phyloP scores from a whole-genome alignment of 2,888 invertebrate genomes.

The Anarsia innoxiella region DNA sequence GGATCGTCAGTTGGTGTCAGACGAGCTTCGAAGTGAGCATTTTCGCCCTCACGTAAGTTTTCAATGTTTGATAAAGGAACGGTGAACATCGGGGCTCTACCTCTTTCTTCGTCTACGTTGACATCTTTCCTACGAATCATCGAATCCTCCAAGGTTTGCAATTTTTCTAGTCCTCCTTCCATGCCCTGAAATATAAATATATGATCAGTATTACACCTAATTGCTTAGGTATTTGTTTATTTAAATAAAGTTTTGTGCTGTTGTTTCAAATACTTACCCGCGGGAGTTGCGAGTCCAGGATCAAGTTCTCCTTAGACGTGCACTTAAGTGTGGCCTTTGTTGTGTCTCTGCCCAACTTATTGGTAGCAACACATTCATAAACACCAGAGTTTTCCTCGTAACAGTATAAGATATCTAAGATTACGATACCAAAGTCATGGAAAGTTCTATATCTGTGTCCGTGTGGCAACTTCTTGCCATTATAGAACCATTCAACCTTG shows the following conservation, averaged over 20 bases:
- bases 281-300: conserved; percentile 94
- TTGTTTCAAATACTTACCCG: conserved; percentile 83
- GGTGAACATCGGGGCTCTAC: conserved; percentile 93
- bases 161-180: conserved; percentile 95
- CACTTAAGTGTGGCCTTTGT: conserved; percentile 91
- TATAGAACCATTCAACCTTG: conserved; percentile 96
- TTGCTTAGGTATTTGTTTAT: not conserved
- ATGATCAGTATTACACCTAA: not conserved
- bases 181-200: conserved; percentile 78
- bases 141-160: conserved; percentile 93
- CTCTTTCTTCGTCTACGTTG: conserved; percentile 81
- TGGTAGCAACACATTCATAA: conserved; percentile 94
- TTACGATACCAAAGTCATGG: conserved; percentile 98
- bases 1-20: conserved; percentile 93
- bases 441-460: conserved; percentile 98
- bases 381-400: conserved; percentile 97
- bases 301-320: conserved; percentile 90
- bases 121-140: conserved; percentile 85
- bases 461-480: conserved; percentile 92
- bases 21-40: conserved; percentile 92
- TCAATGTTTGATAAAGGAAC: conserved; percentile 91
- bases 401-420: conserved; percentile 95
- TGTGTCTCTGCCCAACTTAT: conserved; percentile 91
- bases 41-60: conserved; percentile 92
- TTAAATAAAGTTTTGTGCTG: not conserved